Percentiles rank a stretch among this genome's conserved stretches.
Evolutionary conservation across 2,888 invertebrate genomes (phyloP).

Genomic region (Chrysotoxum bicinctum): DNA sequence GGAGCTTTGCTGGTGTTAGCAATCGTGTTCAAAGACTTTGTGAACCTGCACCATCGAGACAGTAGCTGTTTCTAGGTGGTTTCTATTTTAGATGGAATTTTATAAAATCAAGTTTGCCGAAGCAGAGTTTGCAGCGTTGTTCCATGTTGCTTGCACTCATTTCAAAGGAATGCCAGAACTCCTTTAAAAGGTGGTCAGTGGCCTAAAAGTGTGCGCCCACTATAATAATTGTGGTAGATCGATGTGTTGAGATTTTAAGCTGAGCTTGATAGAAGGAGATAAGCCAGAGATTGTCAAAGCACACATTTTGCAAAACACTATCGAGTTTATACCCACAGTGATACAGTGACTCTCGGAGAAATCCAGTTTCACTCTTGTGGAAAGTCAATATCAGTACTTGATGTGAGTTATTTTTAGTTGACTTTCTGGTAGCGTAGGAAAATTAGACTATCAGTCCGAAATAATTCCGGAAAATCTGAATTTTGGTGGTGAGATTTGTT

Average conservation of each 20-base stretch:
- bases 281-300: slow-evolving; percentile 3
- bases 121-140: background rate
- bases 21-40: slow-evolving; percentile 6
- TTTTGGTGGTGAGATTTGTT: too few relatives aligned
- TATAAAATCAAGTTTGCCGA: slow-evolving; percentile 47
- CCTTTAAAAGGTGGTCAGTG: slow-evolving; percentile 46
- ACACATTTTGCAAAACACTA: too few relatives aligned
- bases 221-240: slow-evolving; percentile 26
- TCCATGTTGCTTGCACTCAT: slow-evolving; percentile 24
- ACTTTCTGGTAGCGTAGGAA: too few relatives aligned
- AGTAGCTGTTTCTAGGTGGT: slow-evolving; percentile 15
- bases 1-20: slow-evolving; percentile 10
- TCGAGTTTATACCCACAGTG: too few relatives aligned
- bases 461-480: too few relatives aligned
- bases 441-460: too few relatives aligned
- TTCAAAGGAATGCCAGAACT: slow-evolving; percentile 47
- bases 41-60: slow-evolving; percentile 49
- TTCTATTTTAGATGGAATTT: slow-evolving; percentile 52
- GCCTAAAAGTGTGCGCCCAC: slow-evolving; percentile 44
- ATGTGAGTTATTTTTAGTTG: too few relatives aligned
- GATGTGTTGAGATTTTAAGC: slow-evolving; percentile 17
- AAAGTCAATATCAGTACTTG: too few relatives aligned
- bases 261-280: slow-evolving; percentile 20
- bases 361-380: too few relatives aligned
- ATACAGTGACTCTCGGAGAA: too few relatives aligned